Base-by-base conservation (phyloP, 2,113 vertebrate species). In the Ptilorrhoa leucosticta region DNA sequence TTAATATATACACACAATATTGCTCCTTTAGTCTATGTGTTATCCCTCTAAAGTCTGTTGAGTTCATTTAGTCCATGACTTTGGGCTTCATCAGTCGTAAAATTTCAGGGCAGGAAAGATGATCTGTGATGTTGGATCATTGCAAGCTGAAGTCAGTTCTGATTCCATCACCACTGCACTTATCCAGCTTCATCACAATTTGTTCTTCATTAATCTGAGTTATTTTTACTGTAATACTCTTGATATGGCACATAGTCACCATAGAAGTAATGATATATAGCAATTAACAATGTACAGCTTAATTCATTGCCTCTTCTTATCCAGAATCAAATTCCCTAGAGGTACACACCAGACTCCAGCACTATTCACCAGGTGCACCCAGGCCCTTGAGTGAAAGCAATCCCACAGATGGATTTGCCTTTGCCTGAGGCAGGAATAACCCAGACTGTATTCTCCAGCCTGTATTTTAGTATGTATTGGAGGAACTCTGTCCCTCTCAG, bases 1-100 rank as follows among this genome's bases (percentile, higher is more conserved):
- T 40, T 28, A 39, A 23, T 10, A 20, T 13, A 31, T 15, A 6
- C 6, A 53, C 7, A 47, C 12, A 60, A 7, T 33, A 31, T 23
- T 4, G 2, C 12, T 66, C 26, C 26, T 22, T 35, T 53, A 53
- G 5, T 35, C 5, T 31, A 3, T 35, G 30, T 0, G 0, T 28
- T 58, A 14, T 42, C 15, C 21, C 18, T 33, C 10, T 66, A 17
- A 73, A 79, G 2, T 72, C 66, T 47, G 17, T 47, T 40, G 30
- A 60, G 26, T 66, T 72, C 2, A 16, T 60, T 53, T 53, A 80
- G 40, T 60, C 22, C 26, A 24, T 28, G 13, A 28, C 26, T 66
- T 60, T 24, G 39, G 30, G 45, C 22, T 80, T 60, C 26, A 23
- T 60, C 26, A 66, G 26, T 24, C 13, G 11, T 12, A 80, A 33